Evolutionary conservation across 2,888 invertebrate species (phyloP).

Genomic region (Leptothorax acervorum): DNA sequence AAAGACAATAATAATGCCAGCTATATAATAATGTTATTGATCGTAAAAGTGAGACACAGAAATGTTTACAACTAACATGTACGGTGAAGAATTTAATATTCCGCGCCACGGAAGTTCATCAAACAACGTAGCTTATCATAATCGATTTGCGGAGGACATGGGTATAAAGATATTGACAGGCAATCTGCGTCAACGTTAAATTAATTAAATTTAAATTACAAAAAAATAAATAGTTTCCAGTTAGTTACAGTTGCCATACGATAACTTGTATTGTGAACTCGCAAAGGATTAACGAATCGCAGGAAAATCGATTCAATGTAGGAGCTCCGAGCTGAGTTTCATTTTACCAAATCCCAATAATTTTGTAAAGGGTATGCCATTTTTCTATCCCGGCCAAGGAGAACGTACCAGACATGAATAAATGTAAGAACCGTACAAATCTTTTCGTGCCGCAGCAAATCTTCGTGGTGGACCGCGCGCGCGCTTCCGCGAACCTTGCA

Average conservation of each 20-base stretch:
- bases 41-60: background rate
- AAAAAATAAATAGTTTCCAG: background rate
- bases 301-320: conserved; percentile 7
- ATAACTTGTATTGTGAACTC: background rate
- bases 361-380: conserved; percentile 29
- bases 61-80: background rate
- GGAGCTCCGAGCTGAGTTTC: background rate
- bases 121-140: conserved; percentile 13
- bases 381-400: conserved; percentile 22
- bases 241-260: background rate
- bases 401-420: conserved; percentile 44
- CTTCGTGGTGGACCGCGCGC: conserved; percentile 37
- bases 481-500: conserved; percentile 49
- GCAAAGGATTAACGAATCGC: background rate
- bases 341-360: conserved; percentile 15
- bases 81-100: background rate
- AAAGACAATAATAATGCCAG: background rate
- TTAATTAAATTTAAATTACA: background rate
- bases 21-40: background rate
- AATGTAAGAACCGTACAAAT: conserved; percentile 53
- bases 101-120: background rate
- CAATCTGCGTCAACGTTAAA: background rate
- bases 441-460: conserved; percentile 53
- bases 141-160: background rate
- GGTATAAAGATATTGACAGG: background rate